Percentiles rank a stretch among this genome's conserved stretches.
Conservation (phyloP, 2,888 invertebrate genomes). For the Caenorhabditis sulstoni region DNA sequence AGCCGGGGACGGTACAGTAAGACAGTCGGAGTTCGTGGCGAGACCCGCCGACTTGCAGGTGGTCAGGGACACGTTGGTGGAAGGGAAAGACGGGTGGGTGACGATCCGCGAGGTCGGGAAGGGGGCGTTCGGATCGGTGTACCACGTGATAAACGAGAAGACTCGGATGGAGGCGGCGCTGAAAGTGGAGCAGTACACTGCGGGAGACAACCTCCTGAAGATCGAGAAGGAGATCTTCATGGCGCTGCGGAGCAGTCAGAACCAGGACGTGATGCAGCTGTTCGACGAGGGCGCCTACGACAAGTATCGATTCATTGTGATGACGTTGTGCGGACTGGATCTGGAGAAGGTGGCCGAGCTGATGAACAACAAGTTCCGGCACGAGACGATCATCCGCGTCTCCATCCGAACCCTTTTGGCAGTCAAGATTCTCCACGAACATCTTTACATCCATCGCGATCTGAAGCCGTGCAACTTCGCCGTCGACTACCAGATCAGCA, state of each 20-base stretch:
- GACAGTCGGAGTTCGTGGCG: not conserved
- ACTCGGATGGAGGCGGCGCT: constrained; percentile 31
- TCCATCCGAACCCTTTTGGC: constrained; percentile 39
- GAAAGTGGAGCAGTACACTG: constrained; percentile 34
- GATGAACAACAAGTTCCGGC: constrained; percentile 40
- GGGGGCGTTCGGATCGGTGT: constrained; percentile 50
- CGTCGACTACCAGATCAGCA: constrained; percentile 17
- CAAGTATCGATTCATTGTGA: constrained; percentile 45
- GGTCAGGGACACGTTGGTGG: too few relatives aligned
- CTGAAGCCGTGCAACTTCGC: constrained; percentile 55
- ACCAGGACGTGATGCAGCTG: constrained; percentile 24
- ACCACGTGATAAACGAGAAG: constrained; percentile 32
- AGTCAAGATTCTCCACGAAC: constrained; percentile 43
- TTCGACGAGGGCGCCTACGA: constrained; percentile 32
- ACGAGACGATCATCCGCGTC: constrained; percentile 32
- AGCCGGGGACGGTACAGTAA: not conserved
- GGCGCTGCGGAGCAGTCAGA: not conserved
- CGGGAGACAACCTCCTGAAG: constrained; percentile 35
- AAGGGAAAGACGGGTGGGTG: not conserved
- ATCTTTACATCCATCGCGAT: constrained; percentile 45
- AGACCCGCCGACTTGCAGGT: not conserved
- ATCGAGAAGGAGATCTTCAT: constrained; percentile 41
- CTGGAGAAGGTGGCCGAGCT: constrained; percentile 24
- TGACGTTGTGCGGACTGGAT: constrained; percentile 52
- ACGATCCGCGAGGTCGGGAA: constrained; percentile 24